phyloP scores from a whole-genome alignment of 2,113 vertebrate genomes.

The Periophthalmodon schlosseri region DNA sequence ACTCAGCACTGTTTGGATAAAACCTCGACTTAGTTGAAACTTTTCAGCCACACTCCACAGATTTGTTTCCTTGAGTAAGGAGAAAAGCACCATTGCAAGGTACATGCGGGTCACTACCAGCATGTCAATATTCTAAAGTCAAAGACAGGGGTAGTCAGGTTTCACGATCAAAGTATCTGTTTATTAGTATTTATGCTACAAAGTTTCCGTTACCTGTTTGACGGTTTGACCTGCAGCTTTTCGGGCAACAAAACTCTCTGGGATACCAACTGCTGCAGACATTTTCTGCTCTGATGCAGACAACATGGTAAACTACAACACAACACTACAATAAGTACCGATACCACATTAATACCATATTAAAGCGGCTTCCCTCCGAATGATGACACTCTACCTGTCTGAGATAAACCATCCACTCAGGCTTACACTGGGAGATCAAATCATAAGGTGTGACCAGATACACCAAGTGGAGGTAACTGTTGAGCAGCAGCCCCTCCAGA shows the following conservation, averaged over 20 bases:
- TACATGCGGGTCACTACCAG: constrained; percentile 82
- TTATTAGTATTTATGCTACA: neutral
- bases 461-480: constrained; percentile 87
- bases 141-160: neutral
- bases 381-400: constrained; percentile 80
- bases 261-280: constrained; percentile 82
- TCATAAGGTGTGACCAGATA: constrained; percentile 93
- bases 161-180: neutral
- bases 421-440: constrained; percentile 80
- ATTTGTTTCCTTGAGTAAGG: constrained; percentile 85
- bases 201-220: constrained; percentile 80
- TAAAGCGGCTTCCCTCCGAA: neutral
- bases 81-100: constrained; percentile 85
- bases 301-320: constrained; percentile 82
- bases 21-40: constrained; percentile 88
- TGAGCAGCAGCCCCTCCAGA: constrained; percentile 88
- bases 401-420: constrained; percentile 93
- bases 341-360: neutral
- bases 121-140: constrained; percentile 77
- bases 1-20: constrained; percentile 86
- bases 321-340: neutral
- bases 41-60: constrained; percentile 87
- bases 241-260: constrained; percentile 88
- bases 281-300: constrained; percentile 87
- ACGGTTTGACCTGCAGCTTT: constrained; percentile 91